These are phyloP conservation scores for Phylloscopus trochilus DNA, from an alignment of 2,113 vertebrate species.

Conservation along the genomic window DNA sequence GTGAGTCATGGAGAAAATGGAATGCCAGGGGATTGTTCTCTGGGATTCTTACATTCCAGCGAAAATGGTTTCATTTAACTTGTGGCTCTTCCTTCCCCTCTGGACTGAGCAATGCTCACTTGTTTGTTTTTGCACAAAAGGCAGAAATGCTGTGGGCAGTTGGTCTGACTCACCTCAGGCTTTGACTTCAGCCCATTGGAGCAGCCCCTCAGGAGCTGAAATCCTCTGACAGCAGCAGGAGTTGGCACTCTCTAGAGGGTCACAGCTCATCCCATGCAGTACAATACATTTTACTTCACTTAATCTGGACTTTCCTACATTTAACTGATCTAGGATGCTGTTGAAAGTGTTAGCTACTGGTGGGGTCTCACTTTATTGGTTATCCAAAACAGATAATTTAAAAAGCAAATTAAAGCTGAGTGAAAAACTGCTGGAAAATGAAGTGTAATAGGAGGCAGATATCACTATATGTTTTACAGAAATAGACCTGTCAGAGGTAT, in stretches of 20 bases:
- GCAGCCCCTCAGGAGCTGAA: not conserved
- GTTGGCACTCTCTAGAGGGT: not conserved
- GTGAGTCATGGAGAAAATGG: not conserved
- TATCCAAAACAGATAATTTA: not conserved
- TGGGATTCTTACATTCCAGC: not conserved
- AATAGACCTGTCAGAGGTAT: not conserved
- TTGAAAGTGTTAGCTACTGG: not conserved
- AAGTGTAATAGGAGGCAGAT: not conserved
- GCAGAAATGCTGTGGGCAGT: not conserved
- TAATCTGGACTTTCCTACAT: not conserved
- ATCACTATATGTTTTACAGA: not conserved
- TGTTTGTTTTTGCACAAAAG: not conserved
- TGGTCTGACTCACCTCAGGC: not conserved
- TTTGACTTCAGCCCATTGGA: not conserved
- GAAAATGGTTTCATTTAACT: not conserved
- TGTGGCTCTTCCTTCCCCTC: not conserved
- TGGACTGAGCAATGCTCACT: not conserved
- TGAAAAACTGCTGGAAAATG: not conserved
- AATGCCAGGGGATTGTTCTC: not conserved
- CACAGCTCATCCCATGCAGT: not conserved
- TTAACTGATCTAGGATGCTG: not conserved
- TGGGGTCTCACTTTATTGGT: not conserved
- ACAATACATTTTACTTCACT: not conserved
- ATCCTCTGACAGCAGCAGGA: slow-evolving; percentile 2
- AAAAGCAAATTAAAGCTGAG: not conserved